Conservation (phyloP, 2,888 invertebrate species). For the Amblyjoppa proteus region DNA sequence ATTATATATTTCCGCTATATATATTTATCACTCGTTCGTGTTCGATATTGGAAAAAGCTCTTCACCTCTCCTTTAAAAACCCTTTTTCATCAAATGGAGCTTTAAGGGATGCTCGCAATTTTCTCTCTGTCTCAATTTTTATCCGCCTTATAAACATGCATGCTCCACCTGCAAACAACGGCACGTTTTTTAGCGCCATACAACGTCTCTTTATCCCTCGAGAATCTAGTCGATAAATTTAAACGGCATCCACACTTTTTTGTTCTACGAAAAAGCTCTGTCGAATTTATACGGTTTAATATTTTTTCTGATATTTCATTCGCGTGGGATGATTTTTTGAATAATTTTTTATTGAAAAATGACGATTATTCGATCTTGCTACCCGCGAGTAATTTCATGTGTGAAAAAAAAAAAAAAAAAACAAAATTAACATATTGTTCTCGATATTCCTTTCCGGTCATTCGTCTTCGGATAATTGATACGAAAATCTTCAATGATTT, state of each 20-base stretch:
- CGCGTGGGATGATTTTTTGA: not conserved
- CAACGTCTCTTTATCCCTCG: not conserved
- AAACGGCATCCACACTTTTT: not conserved
- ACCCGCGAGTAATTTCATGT: too few relatives aligned
- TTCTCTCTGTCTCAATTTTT: not conserved
- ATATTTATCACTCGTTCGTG: not conserved
- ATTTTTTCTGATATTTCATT: not conserved
- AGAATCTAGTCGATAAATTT: slow-evolving; percentile 23
- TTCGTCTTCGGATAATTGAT: too few relatives aligned
- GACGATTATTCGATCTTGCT: too few relatives aligned
- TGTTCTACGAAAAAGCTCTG: not conserved
- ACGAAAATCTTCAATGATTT: too few relatives aligned
- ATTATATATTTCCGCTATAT: too few relatives aligned
- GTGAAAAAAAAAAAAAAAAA: too few relatives aligned
- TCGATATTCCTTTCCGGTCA: too few relatives aligned
- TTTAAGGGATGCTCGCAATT: slow-evolving; percentile 5
- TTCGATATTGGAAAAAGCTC: slow-evolving; percentile 41
- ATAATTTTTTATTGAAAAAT: not conserved
- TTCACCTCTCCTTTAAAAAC: not conserved
- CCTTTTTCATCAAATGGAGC: not conserved
- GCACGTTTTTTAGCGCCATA: not conserved
- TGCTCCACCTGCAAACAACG: not conserved
- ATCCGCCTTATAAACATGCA: not conserved
- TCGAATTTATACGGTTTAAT: not conserved
- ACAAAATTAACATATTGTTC: too few relatives aligned